Evolutionary conservation across 2,113 vertebrate genomes (phyloP).

Genomic region (Raja brachyura): DNA sequence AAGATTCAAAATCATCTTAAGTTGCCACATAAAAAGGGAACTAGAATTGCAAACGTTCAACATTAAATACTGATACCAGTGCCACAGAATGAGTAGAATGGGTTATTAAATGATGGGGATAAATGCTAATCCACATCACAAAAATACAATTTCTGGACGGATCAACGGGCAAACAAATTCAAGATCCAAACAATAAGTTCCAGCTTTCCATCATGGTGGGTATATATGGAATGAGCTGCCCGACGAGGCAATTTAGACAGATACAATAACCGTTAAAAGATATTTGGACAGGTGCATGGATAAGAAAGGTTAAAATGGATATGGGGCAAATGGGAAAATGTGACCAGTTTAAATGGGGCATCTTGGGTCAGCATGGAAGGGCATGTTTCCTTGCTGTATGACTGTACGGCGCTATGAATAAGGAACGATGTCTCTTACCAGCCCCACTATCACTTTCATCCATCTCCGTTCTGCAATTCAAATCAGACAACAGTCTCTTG

Average conservation of each 20-base stretch:
- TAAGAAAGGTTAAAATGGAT: no score
- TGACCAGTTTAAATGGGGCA: no score
- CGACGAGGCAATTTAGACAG: no score
- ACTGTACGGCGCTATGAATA: neutral
- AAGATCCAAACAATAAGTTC: conserved; percentile 45
- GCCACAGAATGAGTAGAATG: neutral
- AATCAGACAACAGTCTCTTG: conserved; percentile 63
- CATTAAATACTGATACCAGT: neutral
- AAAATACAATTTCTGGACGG: neutral
- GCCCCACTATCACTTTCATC: conserved; percentile 56
- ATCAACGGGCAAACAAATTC: conserved; percentile 41
- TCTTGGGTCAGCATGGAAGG: no score
- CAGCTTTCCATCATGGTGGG: neutral
- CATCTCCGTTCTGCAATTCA: conserved; percentile 66
- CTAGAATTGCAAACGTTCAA: neutral
- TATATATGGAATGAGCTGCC: no score
- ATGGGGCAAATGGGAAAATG: no score
- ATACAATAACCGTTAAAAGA: no score
- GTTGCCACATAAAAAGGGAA: neutral
- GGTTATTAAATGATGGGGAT: neutral
- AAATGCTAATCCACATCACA: neutral
- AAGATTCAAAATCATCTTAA: neutral
- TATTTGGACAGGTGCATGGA: no score
- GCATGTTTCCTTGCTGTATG: no score
- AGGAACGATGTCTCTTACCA: conserved; percentile 1